phyloP scores from a whole-genome alignment of 2,797 vertebrate genomes.

The Sebastes trivittatus region DNA sequence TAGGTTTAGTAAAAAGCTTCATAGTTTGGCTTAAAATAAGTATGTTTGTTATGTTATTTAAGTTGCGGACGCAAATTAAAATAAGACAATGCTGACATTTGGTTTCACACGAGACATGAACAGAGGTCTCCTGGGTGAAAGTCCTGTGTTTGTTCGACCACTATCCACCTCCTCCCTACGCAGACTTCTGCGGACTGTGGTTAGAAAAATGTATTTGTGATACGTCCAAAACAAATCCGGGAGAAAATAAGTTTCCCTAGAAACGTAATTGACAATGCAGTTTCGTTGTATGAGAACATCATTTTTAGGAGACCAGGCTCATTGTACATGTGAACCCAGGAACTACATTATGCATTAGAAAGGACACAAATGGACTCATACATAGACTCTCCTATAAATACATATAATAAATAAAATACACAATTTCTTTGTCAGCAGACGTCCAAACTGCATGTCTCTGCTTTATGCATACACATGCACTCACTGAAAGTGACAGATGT shows the following conservation, averaged over 20 bases:
- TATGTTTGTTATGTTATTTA: background rate
- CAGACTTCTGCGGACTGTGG: background rate
- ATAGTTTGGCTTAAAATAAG: too few relatives aligned
- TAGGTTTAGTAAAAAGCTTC: too few relatives aligned
- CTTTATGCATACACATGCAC: background rate
- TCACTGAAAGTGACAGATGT: constrained; percentile 13
- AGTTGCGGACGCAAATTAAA: background rate
- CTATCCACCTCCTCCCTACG: background rate
- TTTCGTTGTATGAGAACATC: background rate
- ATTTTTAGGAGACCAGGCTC: background rate
- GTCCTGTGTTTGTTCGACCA: background rate
- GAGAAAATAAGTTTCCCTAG: background rate
- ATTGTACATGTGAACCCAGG: background rate
- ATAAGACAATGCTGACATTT: background rate
- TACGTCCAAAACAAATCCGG: background rate
- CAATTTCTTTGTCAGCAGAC: background rate
- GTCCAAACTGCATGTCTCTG: background rate
- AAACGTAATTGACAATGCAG: too few relatives aligned
- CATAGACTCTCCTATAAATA: background rate
- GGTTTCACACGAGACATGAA: background rate
- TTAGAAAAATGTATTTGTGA: background rate
- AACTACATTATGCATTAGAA: background rate
- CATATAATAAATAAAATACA: background rate
- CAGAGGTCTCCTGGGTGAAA: background rate
- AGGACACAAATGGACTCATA: background rate